phyloP scores from a whole-genome alignment of 2,888 invertebrate species.

The Drosophila antonietae region DNA sequence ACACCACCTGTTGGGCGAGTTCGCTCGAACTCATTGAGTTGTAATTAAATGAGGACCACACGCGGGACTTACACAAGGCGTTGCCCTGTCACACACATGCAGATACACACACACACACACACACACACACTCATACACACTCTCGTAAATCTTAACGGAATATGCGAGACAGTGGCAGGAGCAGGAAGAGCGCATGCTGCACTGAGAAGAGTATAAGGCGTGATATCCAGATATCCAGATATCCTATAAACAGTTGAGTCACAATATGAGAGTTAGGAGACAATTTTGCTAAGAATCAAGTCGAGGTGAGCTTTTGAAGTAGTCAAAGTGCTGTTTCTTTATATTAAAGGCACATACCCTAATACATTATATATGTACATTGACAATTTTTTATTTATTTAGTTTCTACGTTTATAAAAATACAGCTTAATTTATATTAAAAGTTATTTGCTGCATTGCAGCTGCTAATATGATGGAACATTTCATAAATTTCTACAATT shows the following conservation, averaged over 20 bases:
- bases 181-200: slow-evolving; percentile 34
- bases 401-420: too few species aligned
- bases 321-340: not conserved
- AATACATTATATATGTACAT: too few species aligned
- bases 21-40: slow-evolving; percentile 75
- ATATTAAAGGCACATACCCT: too few species aligned
- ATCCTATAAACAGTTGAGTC: not conserved
- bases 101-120: not conserved
- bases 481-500: too few species aligned
- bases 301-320: too few species aligned
- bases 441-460: too few species aligned
- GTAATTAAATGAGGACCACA: slow-evolving; percentile 73
- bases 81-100: slow-evolving; percentile 47
- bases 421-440: too few species aligned
- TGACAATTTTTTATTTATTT: too few species aligned
- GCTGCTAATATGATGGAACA: too few species aligned
- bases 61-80: slow-evolving; percentile 50
- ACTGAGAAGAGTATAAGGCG: slow-evolving; percentile 13
- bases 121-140: slow-evolving; percentile 12
- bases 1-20: slow-evolving; percentile 72
- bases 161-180: slow-evolving; percentile 19
- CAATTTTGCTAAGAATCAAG: not conserved
- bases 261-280: not conserved
- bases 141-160: slow-evolving; percentile 68
- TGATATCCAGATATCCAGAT: too few species aligned